These are phyloP conservation scores for Epinephelus coioides DNA, from an alignment of 2,797 vertebrate genomes.

Conservation along the genomic window DNA sequence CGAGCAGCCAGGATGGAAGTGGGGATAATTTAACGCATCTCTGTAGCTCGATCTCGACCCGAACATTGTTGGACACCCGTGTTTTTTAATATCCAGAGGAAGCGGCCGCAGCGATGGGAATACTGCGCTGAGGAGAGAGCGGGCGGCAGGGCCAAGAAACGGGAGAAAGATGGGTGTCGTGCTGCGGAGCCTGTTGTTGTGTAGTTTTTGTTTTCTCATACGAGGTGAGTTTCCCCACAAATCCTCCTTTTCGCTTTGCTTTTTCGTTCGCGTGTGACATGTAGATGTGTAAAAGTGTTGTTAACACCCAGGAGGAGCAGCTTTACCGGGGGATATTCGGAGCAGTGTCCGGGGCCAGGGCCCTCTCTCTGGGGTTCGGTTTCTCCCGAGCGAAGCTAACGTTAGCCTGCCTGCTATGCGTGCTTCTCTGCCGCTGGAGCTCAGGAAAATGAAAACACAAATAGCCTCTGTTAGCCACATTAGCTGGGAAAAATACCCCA, in stretches of 20 bases:
- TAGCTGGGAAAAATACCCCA: conserved; percentile 8
- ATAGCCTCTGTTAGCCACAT: conserved; percentile 14
- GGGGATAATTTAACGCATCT: conserved; percentile 40
- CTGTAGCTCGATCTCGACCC: not conserved
- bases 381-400: conserved; percentile 59
- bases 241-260: not conserved
- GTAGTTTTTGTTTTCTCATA: conserved; percentile 88
- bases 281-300: not conserved
- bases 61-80: conserved; percentile 10
- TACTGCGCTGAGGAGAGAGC: conserved; percentile 72
- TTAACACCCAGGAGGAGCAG: not conserved
- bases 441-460: conserved; percentile 27
- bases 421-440: conserved; percentile 18
- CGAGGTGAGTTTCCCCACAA: conserved; percentile 85
- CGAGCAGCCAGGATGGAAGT: conserved; percentile 69
- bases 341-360: conserved; percentile 16
- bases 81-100: conserved; percentile 23
- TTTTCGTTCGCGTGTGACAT: not conserved
- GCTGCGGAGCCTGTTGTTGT: conserved; percentile 92
- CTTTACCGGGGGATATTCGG: not conserved
- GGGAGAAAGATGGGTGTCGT: conserved; percentile 91
- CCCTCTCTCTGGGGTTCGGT: not conserved
- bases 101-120: conserved; percentile 76
- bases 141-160: conserved; percentile 73
- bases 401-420: conserved; percentile 54